Percentiles rank a stretch among this genome's conserved stretches.
Conservation (phyloP, 1,140 invertebrate species). For the Drosophila subobscura region DNA sequence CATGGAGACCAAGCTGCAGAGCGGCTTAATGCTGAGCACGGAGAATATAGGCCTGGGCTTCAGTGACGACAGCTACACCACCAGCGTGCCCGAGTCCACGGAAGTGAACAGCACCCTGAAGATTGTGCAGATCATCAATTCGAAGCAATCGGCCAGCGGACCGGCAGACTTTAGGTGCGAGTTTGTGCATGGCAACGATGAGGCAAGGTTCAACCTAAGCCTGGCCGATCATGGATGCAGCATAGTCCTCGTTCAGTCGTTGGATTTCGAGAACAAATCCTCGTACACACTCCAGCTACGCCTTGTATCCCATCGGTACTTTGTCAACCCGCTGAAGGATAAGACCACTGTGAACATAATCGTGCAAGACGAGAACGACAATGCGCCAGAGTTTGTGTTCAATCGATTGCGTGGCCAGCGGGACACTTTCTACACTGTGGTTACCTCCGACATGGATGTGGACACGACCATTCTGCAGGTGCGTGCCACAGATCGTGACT, state of each 20-base stretch:
- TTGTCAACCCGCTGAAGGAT: constrained; percentile 90
- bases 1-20: constrained; percentile 49
- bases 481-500: constrained; percentile 92
- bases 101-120: constrained; percentile 75
- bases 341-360: constrained; percentile 91
- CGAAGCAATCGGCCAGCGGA: constrained; percentile 60
- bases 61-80: constrained; percentile 91
- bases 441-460: constrained; percentile 88
- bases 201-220: constrained; percentile 89
- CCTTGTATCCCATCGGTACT: constrained; percentile 89
- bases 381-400: constrained; percentile 91
- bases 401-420: constrained; percentile 84
- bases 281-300: constrained; percentile 90
- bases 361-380: constrained; percentile 94
- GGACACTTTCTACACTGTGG: constrained; percentile 89
- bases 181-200: constrained; percentile 89
- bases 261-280: constrained; percentile 91
- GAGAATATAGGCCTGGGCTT: constrained; percentile 91
- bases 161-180: constrained; percentile 86
- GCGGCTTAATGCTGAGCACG: constrained; percentile 81
- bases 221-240: constrained; percentile 92
- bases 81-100: constrained; percentile 89
- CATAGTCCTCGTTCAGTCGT: constrained; percentile 87
- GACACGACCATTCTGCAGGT: constrained; percentile 89
- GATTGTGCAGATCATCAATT: constrained; percentile 81